phyloP scores from a whole-genome alignment of 1,140 invertebrate genomes.

The Brachionus paranguensis region DNA sequence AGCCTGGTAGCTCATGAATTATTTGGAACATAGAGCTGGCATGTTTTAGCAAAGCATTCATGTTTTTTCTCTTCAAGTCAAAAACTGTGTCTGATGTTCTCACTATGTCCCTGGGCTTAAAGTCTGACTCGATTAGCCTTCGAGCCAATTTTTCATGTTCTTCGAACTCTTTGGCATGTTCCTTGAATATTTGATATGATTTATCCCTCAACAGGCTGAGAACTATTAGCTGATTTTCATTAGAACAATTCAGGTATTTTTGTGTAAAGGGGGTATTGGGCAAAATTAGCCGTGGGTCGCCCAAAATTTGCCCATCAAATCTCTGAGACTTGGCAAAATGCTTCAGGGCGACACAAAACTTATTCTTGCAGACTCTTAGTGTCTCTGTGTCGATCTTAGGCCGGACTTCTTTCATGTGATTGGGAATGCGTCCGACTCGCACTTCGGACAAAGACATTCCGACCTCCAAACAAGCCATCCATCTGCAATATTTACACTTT shows the following conservation, averaged over 20 bases:
- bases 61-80: not conserved
- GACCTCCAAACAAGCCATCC: conserved; percentile 46
- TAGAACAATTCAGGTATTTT: not conserved
- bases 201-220: not conserved
- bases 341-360: not conserved
- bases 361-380: not conserved
- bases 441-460: conserved; percentile 51
- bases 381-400: not conserved
- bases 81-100: not conserved
- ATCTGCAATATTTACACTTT: conserved; percentile 52
- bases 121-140: too few species aligned
- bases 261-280: not conserved
- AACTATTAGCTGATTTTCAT: not conserved
- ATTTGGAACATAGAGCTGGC: not conserved
- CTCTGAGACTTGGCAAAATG: not conserved
- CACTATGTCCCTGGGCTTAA: not conserved
- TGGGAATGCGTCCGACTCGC: conserved; percentile 53
- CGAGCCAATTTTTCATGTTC: not conserved
- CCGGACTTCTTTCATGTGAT: conserved; percentile 47
- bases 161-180: not conserved
- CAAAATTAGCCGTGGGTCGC: not conserved
- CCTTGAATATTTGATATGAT: not conserved
- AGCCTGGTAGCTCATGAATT: conserved; percentile 4
- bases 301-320: not conserved
- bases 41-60: not conserved